These are phyloP conservation scores for Nerophis lumbriciformis DNA, from an alignment of 2,113 vertebrate genomes.

Conservation along the genomic window DNA sequence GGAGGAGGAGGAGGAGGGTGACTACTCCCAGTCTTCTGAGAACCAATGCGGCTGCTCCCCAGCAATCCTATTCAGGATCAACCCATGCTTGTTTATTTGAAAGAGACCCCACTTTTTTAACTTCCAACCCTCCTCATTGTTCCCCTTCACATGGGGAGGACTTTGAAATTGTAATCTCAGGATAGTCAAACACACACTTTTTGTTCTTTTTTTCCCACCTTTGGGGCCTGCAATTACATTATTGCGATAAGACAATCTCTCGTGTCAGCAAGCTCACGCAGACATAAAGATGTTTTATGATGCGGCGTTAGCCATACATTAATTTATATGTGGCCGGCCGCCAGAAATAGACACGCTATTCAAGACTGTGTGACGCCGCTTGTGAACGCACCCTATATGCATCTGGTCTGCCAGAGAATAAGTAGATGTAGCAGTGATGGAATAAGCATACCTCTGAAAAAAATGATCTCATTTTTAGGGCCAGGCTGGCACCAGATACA, in stretches of 20 bases:
- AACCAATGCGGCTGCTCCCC: conserved; percentile 61
- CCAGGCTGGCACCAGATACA: no score
- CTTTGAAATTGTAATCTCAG: conserved; percentile 78
- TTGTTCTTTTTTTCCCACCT: conserved; percentile 76
- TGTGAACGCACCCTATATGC: no score
- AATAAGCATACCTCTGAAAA: no score
- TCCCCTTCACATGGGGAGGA: conserved; percentile 68
- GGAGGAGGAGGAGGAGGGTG: conserved; percentile 7
- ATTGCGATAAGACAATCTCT: conserved; percentile 51
- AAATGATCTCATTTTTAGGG: no score
- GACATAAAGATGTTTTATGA: not conserved
- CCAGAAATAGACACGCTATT: no score
- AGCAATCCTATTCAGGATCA: conserved; percentile 56
- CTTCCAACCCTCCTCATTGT: conserved; percentile 68
- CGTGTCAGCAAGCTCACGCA: conserved; percentile 21
- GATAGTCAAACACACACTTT: conserved; percentile 75
- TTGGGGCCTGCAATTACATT: conserved; percentile 72
- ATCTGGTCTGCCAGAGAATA: no score
- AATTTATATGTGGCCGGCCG: no score
- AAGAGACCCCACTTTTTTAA: conserved; percentile 65
- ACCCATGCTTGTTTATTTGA: conserved; percentile 71
- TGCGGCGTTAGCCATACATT: not conserved
- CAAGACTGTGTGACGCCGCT: no score
- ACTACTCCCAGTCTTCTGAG: conserved; percentile 51
- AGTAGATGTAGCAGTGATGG: no score